Evolutionary conservation across 2,113 vertebrate genomes (phyloP).

Genomic region (Theristicus caerulescens): DNA sequence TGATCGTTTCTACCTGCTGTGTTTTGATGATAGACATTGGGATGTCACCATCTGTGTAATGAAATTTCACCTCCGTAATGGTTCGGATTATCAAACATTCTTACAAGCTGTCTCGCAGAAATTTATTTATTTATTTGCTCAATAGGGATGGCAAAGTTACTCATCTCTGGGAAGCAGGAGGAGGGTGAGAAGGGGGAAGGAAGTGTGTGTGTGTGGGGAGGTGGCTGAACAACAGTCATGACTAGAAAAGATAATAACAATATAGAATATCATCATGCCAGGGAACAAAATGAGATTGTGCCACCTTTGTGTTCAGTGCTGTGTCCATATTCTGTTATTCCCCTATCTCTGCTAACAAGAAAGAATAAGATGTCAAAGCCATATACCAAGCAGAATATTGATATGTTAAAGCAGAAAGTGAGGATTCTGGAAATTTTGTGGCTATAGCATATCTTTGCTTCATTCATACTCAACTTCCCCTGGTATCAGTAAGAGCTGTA

Average conservation of each 20-base stretch:
- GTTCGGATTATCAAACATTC: slow-evolving; percentile 79
- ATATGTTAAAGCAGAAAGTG: background rate
- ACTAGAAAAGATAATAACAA: background rate
- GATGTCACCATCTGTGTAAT: slow-evolving; percentile 85
- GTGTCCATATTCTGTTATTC: background rate
- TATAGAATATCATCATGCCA: background rate
- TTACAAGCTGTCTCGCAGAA: slow-evolving; percentile 67
- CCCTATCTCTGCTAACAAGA: background rate
- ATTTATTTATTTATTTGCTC: slow-evolving; percentile 63
- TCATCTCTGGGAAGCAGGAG: background rate
- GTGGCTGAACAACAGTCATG: background rate
- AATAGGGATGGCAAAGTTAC: background rate
- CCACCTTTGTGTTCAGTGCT: background rate
- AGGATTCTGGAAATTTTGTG: background rate
- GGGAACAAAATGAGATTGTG: background rate
- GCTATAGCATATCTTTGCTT: fast-evolving
- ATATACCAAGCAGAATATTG: background rate
- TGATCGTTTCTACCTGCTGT: slow-evolving; percentile 86
- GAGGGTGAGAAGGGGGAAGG: background rate
- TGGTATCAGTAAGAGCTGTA: background rate
- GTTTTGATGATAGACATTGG: slow-evolving; percentile 84
- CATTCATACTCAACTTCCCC: background rate
- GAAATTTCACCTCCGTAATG: slow-evolving; percentile 83
- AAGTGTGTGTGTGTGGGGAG: too few relatives aligned
- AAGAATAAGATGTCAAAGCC: background rate